Conservation (phyloP, 2,113 vertebrate species). For the Hippocampus guttulatus region DNA sequence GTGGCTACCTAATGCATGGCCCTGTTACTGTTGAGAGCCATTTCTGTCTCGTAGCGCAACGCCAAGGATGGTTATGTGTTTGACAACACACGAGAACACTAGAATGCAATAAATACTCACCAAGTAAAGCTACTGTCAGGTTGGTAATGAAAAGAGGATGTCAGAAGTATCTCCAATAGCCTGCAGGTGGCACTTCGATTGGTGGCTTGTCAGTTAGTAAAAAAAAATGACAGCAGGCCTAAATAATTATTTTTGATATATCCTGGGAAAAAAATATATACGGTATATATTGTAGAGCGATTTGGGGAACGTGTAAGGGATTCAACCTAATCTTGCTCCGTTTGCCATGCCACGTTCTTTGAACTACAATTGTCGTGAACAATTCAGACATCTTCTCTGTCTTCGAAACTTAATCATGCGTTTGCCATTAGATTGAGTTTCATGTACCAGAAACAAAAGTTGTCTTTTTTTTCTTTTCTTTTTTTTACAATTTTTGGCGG, state of each 20-base stretch:
- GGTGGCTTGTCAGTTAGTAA: not conserved
- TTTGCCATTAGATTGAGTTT: too few relatives aligned
- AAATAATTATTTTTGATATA: not conserved
- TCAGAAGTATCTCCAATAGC: not conserved
- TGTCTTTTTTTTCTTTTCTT: too few relatives aligned
- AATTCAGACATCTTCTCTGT: too few relatives aligned
- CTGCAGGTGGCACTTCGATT: not conserved
- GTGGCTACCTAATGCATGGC: constrained; percentile 1
- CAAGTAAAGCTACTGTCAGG: not conserved
- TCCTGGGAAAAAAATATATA: too few relatives aligned
- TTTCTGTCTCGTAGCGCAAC: not conserved
- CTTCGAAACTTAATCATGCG: too few relatives aligned
- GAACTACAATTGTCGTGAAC: too few relatives aligned
- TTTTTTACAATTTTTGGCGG: too few relatives aligned
- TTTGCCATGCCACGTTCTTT: too few relatives aligned
- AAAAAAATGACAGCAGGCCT: not conserved
- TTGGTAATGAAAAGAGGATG: not conserved
- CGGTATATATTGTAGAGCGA: too few relatives aligned
- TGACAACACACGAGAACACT: constrained; percentile 1
- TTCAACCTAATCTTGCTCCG: too few relatives aligned
- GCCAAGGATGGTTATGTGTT: not conserved
- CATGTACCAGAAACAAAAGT: too few relatives aligned
- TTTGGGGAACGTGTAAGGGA: too few relatives aligned
- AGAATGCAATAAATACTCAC: not conserved
- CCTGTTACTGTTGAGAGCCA: constrained; percentile 3